A percentile compares a stretch with the other conserved stretches of the same genome.
phyloP scores from a whole-genome alignment of 2,113 vertebrate species.

The Pionites leucogaster region DNA sequence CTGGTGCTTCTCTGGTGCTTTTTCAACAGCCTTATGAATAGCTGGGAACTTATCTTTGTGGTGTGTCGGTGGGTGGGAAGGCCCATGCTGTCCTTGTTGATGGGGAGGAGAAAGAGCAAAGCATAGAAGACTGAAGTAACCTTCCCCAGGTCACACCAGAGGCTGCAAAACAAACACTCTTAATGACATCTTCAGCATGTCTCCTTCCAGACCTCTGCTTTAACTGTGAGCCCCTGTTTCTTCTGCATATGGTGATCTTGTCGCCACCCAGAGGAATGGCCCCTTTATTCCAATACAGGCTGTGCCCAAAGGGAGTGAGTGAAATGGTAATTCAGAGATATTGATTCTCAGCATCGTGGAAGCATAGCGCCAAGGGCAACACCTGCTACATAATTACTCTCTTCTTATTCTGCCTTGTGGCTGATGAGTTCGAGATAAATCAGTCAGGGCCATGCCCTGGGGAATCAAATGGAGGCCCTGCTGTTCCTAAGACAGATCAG shows the following conservation, averaged over 20 bases:
- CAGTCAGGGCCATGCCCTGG: not conserved
- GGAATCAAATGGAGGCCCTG: not conserved
- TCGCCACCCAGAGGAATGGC: rapidly evolving
- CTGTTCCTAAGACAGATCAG: not conserved
- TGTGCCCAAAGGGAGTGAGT: not conserved
- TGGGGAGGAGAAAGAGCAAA: not conserved
- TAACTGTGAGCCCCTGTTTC: not conserved
- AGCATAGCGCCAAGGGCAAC: not conserved
- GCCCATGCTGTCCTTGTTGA: not conserved
- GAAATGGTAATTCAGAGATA: not conserved
- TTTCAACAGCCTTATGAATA: not conserved
- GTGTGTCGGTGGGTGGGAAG: not conserved
- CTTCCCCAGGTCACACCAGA: not conserved
- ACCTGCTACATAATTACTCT: not conserved
- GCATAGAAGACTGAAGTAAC: not conserved
- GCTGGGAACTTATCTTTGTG: not conserved
- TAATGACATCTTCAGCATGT: not conserved
- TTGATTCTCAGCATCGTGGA: not conserved
- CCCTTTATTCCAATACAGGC: not conserved
- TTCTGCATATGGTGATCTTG: not conserved
- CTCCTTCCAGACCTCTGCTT: not conserved
- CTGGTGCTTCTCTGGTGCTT: not conserved
- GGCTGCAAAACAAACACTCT: not conserved
- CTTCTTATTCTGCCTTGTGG: not conserved
- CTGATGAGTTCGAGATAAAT: not conserved